Evolutionary conservation across 2,888 invertebrate species (phyloP), one percentile per base, ranked within the genome.

Genomic region (Morinoia aosen): DNA sequence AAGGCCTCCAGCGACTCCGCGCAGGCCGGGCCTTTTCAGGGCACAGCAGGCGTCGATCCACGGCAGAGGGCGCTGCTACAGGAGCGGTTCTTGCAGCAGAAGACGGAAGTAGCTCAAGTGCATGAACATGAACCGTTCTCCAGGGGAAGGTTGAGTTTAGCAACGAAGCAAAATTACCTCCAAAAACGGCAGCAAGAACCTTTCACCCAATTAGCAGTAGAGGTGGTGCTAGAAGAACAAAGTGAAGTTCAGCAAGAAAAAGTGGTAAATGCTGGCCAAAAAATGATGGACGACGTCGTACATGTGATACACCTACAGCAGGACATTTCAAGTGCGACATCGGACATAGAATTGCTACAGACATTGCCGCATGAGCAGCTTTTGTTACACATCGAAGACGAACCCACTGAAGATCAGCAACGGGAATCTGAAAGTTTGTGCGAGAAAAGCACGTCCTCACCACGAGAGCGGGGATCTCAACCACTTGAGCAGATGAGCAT

Each of bases 1-100:
- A 93, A 93, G 33, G 57, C 93, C 12, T 93, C 93, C 93, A 93
- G 93, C 57, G 93, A 93, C 93, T 57, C 93, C 93, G 25, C 57
- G 25, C 93, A 93, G 57, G 16, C n/a, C 57, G 16, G 48, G 57
- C 93, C 56, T 39, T 40, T 40, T 40, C 90, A 90, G 14, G 39
- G 90, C 40, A 33, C 16, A 12, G 39, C 40, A 14, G 48, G 48
- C 90, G 40, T 90, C 25, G 90, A 40, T 4, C 40, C 90, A 2
- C 16, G 39, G 40, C 90, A 90, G 48, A 39, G 90, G 39, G 12
- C 12, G 40, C 48, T 90, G 19, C 90, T 8, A 8, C 90, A 12
- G 8, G 14, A 90, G 40, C 39, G 39, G 12, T 40, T 48, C 16
- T 19, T 90, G 90, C 90, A 39, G 19, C 90, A 40, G 90, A 39